Evolutionary conservation across 2,797 vertebrate species (phyloP).

Genomic region (Epinephelus malabaricus): DNA sequence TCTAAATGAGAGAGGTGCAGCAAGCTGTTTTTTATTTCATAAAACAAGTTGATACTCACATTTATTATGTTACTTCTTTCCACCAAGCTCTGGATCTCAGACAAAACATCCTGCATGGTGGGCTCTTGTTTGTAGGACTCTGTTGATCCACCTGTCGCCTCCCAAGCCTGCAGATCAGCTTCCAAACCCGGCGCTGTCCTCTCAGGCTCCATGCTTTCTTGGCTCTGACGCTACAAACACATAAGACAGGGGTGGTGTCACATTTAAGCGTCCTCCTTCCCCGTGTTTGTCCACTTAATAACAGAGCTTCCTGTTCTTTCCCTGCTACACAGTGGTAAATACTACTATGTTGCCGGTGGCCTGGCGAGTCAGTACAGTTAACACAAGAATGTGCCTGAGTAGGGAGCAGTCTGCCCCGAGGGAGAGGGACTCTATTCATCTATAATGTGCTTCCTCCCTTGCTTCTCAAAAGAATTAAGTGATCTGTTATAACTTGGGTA

Average conservation of each 20-base stretch:
- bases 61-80: conserved; percentile 72
- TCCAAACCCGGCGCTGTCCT: background rate
- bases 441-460: conserved; percentile 9
- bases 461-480: conserved; percentile 31
- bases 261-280: conserved; percentile 35
- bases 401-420: conserved; percentile 60
- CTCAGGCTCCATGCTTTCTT: conserved; percentile 52
- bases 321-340: conserved; percentile 21
- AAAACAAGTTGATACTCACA: conserved; percentile 71
- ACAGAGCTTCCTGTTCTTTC: conserved; percentile 69
- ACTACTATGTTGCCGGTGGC: conserved; percentile 37
- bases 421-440: conserved; percentile 49
- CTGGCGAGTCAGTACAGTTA: conserved; percentile 66
- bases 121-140: conserved; percentile 21
- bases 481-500: conserved; percentile 48
- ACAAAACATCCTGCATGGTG: conserved; percentile 71
- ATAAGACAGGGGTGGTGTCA: conserved; percentile 55
- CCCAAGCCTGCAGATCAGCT: conserved; percentile 17
- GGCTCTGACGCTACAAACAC: conserved; percentile 49
- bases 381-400: conserved; percentile 72
- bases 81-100: conserved; percentile 72
- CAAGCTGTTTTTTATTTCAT: background rate
- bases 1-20: background rate
- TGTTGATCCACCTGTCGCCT: conserved; percentile 39
- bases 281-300: conserved; percentile 59